phyloP scores from a whole-genome alignment of 2,888 invertebrate species.

The Cheilosia soror region DNA sequence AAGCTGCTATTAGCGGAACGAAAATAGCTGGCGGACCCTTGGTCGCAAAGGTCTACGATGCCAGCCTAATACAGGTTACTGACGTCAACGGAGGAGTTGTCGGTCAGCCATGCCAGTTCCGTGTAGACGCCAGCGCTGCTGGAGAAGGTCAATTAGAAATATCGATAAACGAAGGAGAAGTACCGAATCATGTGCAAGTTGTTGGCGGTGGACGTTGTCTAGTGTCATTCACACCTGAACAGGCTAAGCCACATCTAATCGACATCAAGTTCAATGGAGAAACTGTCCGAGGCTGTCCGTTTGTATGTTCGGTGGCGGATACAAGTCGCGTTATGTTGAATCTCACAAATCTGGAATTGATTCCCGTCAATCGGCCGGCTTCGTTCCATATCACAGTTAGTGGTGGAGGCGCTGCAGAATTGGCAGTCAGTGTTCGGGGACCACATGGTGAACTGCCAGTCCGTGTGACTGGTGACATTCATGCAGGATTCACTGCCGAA shows the following conservation, averaged over 20 bases:
- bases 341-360: slow-evolving; percentile 90
- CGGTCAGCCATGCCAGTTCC: slow-evolving; percentile 98
- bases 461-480: slow-evolving; percentile 94
- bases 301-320: slow-evolving; percentile 93
- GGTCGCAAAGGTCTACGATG: slow-evolving; percentile 97
- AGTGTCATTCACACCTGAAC: slow-evolving; percentile 97
- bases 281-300: slow-evolving; percentile 95
- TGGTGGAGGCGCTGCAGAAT: slow-evolving; percentile 89
- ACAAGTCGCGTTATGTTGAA: slow-evolving; percentile 90
- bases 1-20: slow-evolving; percentile 94
- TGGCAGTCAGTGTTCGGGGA: slow-evolving; percentile 95
- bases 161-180: slow-evolving; percentile 99
- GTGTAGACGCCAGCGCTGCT: slow-evolving; percentile 98
- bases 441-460: slow-evolving; percentile 94
- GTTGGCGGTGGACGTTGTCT: slow-evolving; percentile 97
- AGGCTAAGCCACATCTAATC: slow-evolving; percentile 94
- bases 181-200: slow-evolving; percentile 98
- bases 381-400: slow-evolving; percentile 91
- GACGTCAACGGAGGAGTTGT: slow-evolving; percentile 97
- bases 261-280: slow-evolving; percentile 98
- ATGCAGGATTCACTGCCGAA: slow-evolving; percentile 94
- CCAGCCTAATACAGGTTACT: slow-evolving; percentile 96
- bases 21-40: slow-evolving; percentile 95
- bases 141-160: slow-evolving; percentile 99
- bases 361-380: slow-evolving; percentile 92